A percentile compares a stretch with the other conserved stretches of the same genome.
These are phyloP conservation scores for Gephyroberyx darwinii DNA, from an alignment of 2,797 vertebrate genomes.

Conservation along the genomic window DNA sequence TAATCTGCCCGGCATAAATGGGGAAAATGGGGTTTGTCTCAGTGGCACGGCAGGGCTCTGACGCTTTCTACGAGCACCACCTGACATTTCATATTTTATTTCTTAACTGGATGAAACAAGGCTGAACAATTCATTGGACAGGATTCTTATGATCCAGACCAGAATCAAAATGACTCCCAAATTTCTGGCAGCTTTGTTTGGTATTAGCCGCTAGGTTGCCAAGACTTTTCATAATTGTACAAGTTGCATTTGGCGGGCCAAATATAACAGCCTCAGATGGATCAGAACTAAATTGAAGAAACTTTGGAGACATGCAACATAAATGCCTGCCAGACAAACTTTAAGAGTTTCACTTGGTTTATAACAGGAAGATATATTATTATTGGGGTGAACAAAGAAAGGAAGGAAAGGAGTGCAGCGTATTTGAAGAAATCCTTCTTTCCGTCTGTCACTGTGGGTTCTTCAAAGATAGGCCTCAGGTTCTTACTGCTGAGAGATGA, in stretches of 20 bases:
- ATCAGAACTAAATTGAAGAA: slow-evolving; percentile 14
- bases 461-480: slow-evolving; percentile 3
- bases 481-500: slow-evolving; percentile 1
- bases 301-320: slow-evolving; percentile 15
- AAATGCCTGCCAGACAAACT: slow-evolving; percentile 23
- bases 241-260: slow-evolving; percentile 26
- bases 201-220: slow-evolving; percentile 28
- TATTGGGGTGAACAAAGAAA: background rate
- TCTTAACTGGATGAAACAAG: background rate
- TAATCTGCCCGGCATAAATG: slow-evolving; percentile 59
- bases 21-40: slow-evolving; percentile 37
- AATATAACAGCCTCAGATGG: slow-evolving; percentile 33
- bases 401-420: background rate
- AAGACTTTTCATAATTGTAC: slow-evolving; percentile 27
- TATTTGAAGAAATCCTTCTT: slow-evolving; percentile 11
- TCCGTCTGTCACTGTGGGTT: slow-evolving; percentile 22
- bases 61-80: slow-evolving; percentile 21
- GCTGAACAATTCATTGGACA: slow-evolving; percentile 18
- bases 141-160: slow-evolving; percentile 24
- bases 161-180: slow-evolving; percentile 40
- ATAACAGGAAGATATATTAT: background rate
- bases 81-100: slow-evolving; percentile 8
- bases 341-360: background rate
- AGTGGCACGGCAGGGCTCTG: slow-evolving; percentile 4
- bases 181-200: slow-evolving; percentile 21